Percentiles rank a stretch among this genome's conserved stretches.
phyloP scores from a whole-genome alignment of 2,797 vertebrate species.

The Sciaenops ocellatus region DNA sequence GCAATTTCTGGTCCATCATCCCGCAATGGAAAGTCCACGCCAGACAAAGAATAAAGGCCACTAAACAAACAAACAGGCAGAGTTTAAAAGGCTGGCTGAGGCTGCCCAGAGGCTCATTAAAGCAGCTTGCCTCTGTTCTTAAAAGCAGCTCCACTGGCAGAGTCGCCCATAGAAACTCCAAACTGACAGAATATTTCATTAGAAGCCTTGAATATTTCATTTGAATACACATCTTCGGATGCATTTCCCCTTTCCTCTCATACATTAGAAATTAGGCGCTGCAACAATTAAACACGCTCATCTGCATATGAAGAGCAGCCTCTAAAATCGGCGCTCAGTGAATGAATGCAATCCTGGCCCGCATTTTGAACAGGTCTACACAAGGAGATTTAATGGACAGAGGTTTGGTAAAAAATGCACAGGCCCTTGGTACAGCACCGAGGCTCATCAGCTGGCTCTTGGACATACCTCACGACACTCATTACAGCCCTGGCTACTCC shows the following conservation, averaged over 20 bases:
- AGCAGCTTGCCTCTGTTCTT: constrained; percentile 65
- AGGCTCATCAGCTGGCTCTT: constrained; percentile 46
- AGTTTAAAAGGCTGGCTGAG: constrained; percentile 63
- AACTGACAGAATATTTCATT: constrained; percentile 85
- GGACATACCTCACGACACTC: constrained; percentile 48
- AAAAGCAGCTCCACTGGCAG: constrained; percentile 69
- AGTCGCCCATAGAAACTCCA: constrained; percentile 72
- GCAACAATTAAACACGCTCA: constrained; percentile 78
- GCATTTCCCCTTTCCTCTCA: constrained; percentile 70
- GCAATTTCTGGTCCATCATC: constrained; percentile 46
- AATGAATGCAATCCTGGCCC: constrained; percentile 28
- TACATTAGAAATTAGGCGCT: constrained; percentile 72
- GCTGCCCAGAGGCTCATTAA: constrained; percentile 75
- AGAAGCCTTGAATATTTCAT: constrained; percentile 82
- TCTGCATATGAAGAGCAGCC: constrained; percentile 74
- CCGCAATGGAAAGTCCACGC: constrained; percentile 43
- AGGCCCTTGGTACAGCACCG: neutral
- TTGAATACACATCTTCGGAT: constrained; percentile 74
- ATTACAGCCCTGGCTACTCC: constrained; percentile 53
- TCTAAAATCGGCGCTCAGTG: constrained; percentile 41
- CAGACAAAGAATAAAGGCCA: constrained; percentile 56
- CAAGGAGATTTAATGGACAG: constrained; percentile 13
- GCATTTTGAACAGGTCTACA: constrained; percentile 17
- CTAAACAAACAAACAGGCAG: constrained; percentile 72
- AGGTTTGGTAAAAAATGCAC: constrained; percentile 28